phyloP scores from a whole-genome alignment of 2,888 invertebrate species.

The Pyrocoelia pectoralis region DNA sequence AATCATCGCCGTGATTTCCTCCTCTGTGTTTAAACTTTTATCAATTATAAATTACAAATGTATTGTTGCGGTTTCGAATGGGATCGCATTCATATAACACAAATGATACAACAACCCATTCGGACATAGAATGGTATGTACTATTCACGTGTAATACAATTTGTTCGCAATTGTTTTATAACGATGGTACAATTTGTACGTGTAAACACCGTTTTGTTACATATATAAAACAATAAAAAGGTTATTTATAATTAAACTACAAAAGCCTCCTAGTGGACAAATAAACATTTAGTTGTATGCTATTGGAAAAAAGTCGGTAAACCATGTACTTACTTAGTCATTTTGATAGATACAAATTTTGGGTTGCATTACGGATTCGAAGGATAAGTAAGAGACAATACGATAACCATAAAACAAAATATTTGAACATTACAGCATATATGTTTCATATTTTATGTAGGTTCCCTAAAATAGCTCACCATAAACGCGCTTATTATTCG shows the following conservation, averaged over 20 bases:
- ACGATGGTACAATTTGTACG: neutral
- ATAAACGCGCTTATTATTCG: slow-evolving; percentile 32
- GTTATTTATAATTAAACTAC: too few relatives aligned
- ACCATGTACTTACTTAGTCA: too few relatives aligned
- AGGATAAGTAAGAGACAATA: slow-evolving; percentile 12
- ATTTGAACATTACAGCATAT: slow-evolving; percentile 19
- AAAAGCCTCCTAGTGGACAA: too few relatives aligned
- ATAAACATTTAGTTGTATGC: too few relatives aligned
- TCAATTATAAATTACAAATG: slow-evolving; percentile 13
- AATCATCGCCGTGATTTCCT: neutral
- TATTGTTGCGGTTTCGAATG: slow-evolving; percentile 12
- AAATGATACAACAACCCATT: slow-evolving; percentile 23
- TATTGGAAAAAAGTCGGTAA: too few relatives aligned
- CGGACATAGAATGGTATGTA: slow-evolving; percentile 22
- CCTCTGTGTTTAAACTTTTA: slow-evolving; percentile 7
- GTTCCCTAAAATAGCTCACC: slow-evolving; percentile 27
- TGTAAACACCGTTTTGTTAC: too few relatives aligned
- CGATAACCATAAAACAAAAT: slow-evolving; percentile 24
- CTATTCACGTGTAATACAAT: slow-evolving; percentile 14
- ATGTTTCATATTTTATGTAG: slow-evolving; percentile 29
- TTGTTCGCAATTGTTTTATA: slow-evolving; percentile 9
- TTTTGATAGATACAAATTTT: neutral
- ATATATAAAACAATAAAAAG: too few relatives aligned
- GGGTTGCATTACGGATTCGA: slow-evolving; percentile 6
- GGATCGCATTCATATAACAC: slow-evolving; percentile 19